A percentile compares a stretch with the other conserved stretches of the same genome.
These are phyloP conservation scores for Drosophila lini DNA, from an alignment of 1,140 invertebrate genomes.

Conservation along the genomic window DNA sequence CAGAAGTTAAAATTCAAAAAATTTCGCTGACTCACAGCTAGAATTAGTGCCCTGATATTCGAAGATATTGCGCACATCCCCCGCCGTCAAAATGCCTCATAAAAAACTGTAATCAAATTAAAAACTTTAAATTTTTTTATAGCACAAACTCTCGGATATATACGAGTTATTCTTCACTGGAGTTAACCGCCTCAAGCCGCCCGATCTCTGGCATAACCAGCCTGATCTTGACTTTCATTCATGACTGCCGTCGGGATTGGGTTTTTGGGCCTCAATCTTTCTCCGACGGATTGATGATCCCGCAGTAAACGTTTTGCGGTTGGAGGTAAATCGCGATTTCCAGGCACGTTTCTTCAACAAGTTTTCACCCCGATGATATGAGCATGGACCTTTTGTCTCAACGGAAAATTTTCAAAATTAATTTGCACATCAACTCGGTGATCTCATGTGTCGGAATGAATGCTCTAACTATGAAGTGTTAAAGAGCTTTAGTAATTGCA, in stretches of 20 bases:
- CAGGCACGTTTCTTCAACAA: constrained; percentile 35
- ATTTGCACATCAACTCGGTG: constrained; percentile 50
- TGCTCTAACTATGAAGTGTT: constrained; percentile 54
- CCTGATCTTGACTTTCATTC: constrained; percentile 64
- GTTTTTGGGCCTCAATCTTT: constrained; percentile 8
- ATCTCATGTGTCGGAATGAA: constrained; percentile 21
- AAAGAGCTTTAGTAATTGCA: constrained; percentile 33
- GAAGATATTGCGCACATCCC: constrained; percentile 24
- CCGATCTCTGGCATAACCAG: constrained; percentile 55
- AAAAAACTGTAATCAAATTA: constrained; percentile 27
- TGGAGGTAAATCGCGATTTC: constrained; percentile 15
- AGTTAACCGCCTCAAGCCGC: constrained; percentile 66
- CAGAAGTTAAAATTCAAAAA: not conserved
- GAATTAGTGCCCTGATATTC: not conserved
- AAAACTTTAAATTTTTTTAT: constrained; percentile 27
- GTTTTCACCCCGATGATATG: constrained; percentile 36
- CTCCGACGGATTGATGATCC: not conserved
- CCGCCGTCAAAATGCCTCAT: constrained; percentile 1
- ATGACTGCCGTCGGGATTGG: constrained; percentile 12
- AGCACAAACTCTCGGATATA: not conserved
- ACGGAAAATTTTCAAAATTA: constrained; percentile 64
- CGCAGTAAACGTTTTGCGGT: constrained; percentile 40
- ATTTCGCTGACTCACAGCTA: not conserved
- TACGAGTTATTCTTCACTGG: constrained; percentile 31
- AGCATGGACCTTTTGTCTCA: constrained; percentile 25